Percentiles rank a stretch among this genome's conserved stretches.
Evolutionary conservation across 1,140 invertebrate genomes (phyloP).

Genomic region (Cydia pomonella): DNA sequence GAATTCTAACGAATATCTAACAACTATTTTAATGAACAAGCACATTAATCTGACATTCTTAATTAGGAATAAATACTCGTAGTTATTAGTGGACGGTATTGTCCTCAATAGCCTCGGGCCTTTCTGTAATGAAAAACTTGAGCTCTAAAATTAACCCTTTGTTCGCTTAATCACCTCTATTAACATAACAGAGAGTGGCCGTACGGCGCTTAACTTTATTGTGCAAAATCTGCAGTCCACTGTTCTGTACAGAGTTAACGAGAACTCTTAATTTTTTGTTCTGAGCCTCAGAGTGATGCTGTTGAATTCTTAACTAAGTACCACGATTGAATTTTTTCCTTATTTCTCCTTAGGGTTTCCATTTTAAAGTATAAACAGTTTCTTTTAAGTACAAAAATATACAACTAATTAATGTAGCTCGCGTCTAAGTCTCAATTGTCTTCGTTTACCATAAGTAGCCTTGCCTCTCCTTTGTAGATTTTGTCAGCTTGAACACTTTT

Average conservation of each 20-base stretch:
- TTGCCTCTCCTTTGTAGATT: no score
- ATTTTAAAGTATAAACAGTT: background rate
- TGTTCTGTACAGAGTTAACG: constrained; percentile 21
- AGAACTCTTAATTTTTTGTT: constrained; percentile 25
- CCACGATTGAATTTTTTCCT: background rate
- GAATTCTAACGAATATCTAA: no score
- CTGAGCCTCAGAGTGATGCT: background rate
- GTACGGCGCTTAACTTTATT: constrained; percentile 30
- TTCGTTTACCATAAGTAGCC: background rate
- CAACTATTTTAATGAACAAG: background rate
- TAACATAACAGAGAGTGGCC: constrained; percentile 25
- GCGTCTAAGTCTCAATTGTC: background rate
- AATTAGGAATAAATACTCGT: constrained; percentile 14
- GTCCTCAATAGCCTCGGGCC: background rate
- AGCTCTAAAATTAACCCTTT: constrained; percentile 33
- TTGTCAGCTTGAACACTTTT: no score
- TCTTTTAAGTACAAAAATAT: no score
- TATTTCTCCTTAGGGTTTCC: background rate
- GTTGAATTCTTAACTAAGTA: constrained; percentile 6
- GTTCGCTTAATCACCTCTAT: constrained; percentile 30
- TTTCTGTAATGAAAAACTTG: constrained; percentile 27
- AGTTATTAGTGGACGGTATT: constrained; percentile 21
- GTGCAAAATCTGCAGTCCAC: constrained; percentile 23
- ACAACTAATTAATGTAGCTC: background rate
- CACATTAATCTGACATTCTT: background rate